Evolutionary conservation across 2,113 vertebrate genomes (phyloP).

Genomic region (Proteles cristata): DNA sequence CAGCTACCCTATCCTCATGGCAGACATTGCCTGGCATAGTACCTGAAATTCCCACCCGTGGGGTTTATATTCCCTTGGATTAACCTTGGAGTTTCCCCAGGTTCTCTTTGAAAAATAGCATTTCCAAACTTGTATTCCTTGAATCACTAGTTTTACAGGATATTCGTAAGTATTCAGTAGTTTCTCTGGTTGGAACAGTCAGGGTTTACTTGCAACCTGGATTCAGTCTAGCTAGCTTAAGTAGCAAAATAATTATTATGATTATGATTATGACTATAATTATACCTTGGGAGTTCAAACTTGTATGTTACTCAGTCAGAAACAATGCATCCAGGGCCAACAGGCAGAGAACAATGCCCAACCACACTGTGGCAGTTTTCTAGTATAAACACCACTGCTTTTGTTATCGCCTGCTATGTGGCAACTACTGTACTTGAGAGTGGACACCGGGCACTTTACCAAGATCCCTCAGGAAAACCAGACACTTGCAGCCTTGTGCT

Average conservation of each 20-base stretch:
- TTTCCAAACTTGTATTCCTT: background rate
- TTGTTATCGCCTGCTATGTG: background rate
- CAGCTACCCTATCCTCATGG: background rate
- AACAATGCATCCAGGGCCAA: background rate
- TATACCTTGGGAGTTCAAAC: background rate
- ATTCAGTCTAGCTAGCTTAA: background rate
- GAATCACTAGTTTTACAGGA: background rate
- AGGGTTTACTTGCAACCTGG: background rate
- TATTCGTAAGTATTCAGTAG: background rate
- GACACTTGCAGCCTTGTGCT: background rate
- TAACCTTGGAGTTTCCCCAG: background rate
- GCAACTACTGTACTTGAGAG: background rate
- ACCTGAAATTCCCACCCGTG: background rate
- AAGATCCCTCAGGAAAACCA: background rate
- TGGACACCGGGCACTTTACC: rapidly evolving
- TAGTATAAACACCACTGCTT: background rate
- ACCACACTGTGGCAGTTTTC: background rate
- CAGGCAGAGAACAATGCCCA: background rate
- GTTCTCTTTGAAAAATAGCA: background rate
- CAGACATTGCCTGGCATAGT: background rate
- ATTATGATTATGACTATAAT: background rate
- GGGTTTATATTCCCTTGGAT: background rate
- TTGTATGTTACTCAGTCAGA: background rate
- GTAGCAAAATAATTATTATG: background rate
- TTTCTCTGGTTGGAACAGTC: background rate